Conservation (phyloP, 2,888 invertebrate genomes). For the Drosophila barbarae region DNA sequence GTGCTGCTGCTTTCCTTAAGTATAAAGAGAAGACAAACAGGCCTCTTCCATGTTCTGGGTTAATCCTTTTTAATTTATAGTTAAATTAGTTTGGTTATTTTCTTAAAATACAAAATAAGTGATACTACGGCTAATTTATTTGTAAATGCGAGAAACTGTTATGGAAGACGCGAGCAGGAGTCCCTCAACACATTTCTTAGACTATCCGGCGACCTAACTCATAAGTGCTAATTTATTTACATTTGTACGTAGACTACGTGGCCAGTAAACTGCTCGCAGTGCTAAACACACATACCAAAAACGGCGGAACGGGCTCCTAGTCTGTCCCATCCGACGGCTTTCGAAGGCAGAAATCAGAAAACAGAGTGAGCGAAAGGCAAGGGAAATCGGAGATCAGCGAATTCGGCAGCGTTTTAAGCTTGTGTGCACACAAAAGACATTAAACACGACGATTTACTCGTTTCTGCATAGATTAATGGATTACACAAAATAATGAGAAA, state of each 20-base stretch:
- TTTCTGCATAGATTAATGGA: conserved; percentile 67
- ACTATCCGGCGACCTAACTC: conserved; percentile 53
- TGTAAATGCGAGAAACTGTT: conserved; percentile 55
- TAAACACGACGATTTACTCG: conserved; percentile 59
- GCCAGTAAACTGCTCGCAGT: conserved; percentile 30
- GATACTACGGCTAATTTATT: conserved; percentile 78
- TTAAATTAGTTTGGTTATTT: conserved; percentile 73
- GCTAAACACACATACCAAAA: conserved; percentile 42
- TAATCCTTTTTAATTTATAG: conserved; percentile 58
- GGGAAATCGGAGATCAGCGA: conserved; percentile 10
- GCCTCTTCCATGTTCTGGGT: conserved; percentile 66
- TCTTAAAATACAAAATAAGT: conserved; percentile 74
- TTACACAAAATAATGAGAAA: conserved; percentile 60
- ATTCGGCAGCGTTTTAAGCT: conserved; percentile 66
- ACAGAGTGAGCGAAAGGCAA: conserved; percentile 22
- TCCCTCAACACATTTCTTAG: conserved; percentile 48
- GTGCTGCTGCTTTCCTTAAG: conserved; percentile 62
- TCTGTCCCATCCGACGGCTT: conserved; percentile 22
- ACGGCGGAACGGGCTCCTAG: conserved; percentile 27
- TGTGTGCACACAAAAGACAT: conserved; percentile 68
- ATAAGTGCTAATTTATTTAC: conserved; percentile 73
- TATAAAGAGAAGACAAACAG: conserved; percentile 49
- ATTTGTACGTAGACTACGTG: conserved; percentile 36
- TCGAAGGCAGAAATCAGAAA: conserved; percentile 16
- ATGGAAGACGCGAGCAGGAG: conserved; percentile 32